Evolutionary conservation across 1,140 invertebrate species (phyloP).

Genomic region (Bombus superbus): DNA sequence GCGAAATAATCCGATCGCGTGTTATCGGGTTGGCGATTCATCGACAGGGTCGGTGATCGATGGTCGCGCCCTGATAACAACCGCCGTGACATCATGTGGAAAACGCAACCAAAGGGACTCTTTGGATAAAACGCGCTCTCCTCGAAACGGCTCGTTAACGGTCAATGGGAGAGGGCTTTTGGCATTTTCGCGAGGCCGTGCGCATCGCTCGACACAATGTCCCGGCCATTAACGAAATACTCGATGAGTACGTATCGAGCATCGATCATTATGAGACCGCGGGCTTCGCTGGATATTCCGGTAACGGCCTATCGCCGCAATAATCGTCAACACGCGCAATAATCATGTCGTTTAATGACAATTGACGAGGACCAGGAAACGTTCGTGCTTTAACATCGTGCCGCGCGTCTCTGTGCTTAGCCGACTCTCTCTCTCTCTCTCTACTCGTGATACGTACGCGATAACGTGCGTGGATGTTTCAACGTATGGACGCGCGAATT

Average conservation of each 20-base stretch:
- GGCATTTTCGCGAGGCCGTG: constrained; percentile 52
- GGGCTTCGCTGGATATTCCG: constrained; percentile 67
- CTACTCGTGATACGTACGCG: constrained; percentile 33
- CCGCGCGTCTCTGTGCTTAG: constrained; percentile 37
- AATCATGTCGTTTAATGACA: constrained; percentile 82
- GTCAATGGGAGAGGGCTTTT: constrained; percentile 4
- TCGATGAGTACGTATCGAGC: constrained; percentile 70
- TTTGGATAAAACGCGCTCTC: constrained; percentile 31
- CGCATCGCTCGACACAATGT: constrained; percentile 59
- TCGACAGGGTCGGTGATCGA: not conserved
- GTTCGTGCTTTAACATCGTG: constrained; percentile 65
- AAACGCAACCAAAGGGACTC: constrained; percentile 28
- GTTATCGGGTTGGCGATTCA: not conserved
- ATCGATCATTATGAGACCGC: constrained; percentile 75
- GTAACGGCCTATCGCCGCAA: constrained; percentile 76
- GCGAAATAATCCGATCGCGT: not conserved
- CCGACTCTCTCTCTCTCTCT: not conserved
- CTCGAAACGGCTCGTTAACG: constrained; percentile 62
- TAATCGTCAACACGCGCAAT: constrained; percentile 79
- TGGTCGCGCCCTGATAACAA: not conserved
- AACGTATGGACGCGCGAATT: not conserved
- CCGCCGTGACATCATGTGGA: not conserved
- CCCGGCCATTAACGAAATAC: constrained; percentile 75
- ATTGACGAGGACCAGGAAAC: constrained; percentile 79
- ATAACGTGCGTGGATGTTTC: not conserved